Evolutionary conservation across 1,140 invertebrate species (phyloP).

Genomic region (Octopus sinensis): DNA sequence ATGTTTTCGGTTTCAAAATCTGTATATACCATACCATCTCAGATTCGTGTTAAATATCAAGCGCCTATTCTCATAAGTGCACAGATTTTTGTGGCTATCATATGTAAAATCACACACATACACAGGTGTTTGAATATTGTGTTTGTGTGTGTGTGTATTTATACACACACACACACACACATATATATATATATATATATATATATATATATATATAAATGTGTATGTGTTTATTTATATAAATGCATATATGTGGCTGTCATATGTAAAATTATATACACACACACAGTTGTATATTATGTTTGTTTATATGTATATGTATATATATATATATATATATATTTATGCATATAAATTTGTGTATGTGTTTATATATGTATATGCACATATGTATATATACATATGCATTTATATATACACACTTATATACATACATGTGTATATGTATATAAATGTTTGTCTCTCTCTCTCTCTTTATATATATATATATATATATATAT

Average conservation of each 20-base stretch:
- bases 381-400: background rate
- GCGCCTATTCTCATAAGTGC: no score
- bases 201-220: background rate
- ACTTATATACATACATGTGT: background rate
- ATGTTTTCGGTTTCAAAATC: no score
- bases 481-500: slow-evolving; percentile 2
- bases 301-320: background rate
- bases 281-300: background rate
- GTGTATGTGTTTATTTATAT: background rate
- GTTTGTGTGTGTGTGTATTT: background rate
- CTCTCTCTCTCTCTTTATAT: no score
- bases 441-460: no score
- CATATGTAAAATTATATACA: background rate
- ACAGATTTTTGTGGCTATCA: no score
- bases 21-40: no score
- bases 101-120: no score
- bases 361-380: background rate
- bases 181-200: background rate
- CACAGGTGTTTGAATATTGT: background rate
- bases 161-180: background rate
- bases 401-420: background rate
- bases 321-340: slow-evolving; percentile 2
- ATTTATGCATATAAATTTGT: background rate
- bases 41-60: no score
- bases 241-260: background rate